These are phyloP conservation scores for Lerista edwardsae DNA, from an alignment of 2,797 vertebrate genomes.

Conservation along the genomic window DNA sequence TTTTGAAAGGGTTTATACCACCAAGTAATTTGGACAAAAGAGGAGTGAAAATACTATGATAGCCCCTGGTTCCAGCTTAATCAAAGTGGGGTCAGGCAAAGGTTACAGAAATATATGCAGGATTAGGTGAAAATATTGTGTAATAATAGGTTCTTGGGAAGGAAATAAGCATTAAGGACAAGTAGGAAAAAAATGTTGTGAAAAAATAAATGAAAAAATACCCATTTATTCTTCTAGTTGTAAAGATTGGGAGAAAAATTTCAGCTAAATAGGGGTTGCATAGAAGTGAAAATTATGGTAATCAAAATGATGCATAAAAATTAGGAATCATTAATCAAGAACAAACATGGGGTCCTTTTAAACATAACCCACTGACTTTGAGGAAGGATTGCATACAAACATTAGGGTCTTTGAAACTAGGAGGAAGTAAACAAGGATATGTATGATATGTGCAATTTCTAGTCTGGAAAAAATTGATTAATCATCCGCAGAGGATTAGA, in stretches of 20 bases:
- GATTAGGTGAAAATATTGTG: not conserved
- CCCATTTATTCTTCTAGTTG: not conserved
- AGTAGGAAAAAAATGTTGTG: not conserved
- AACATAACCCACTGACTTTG: accelerated
- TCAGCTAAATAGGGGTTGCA: constrained; percentile 1
- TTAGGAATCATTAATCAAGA: constrained; percentile 18
- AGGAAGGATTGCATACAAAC: not conserved
- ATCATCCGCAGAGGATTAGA: not conserved
- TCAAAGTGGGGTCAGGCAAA: not conserved
- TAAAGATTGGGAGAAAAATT: not conserved
- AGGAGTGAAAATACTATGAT: accelerated
- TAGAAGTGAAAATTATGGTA: not conserved
- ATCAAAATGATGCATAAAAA: not conserved
- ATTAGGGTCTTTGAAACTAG: not conserved
- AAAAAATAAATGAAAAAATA: not conserved
- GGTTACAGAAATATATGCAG: not conserved
- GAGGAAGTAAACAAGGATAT: not conserved
- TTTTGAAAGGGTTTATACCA: not conserved
- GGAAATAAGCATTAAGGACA: not conserved
- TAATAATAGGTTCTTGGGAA: not conserved
- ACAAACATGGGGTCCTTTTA: not conserved
- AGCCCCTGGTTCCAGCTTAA: not conserved
- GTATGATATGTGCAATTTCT: not conserved
- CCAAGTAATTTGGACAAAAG: not conserved
- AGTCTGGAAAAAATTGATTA: not conserved